Evolutionary conservation across 2,113 vertebrate genomes (phyloP), one percentile per base, ranked within the genome.

Genomic region (Bombycilla garrulus): DNA sequence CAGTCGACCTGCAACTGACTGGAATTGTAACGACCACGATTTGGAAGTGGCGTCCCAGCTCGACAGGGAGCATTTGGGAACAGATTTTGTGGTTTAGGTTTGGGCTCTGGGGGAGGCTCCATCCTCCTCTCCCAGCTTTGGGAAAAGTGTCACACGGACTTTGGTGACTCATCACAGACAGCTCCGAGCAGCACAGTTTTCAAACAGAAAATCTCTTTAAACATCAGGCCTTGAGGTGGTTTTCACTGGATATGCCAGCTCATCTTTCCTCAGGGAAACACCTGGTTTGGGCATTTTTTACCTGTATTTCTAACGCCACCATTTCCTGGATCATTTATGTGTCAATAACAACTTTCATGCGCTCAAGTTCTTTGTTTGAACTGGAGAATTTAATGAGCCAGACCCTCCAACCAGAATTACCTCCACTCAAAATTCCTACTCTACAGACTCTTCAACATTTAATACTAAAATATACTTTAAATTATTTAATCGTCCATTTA

Each of bases 21-120:
- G 94, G 93, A 97, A 95, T 91, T 38, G 62, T 79, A 96, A 95
- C 71, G 80, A 64, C 56, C 51, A 9, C 22, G 10, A 86, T 77
- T 74, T 83, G 93, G 90, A 96, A 95, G 79, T 24, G 35, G 4
- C 33, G 38, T 42, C 67, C 47, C 78, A 54, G 90, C 58, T 70
- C 16, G 74, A 90, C 66, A 42, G 81, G 64, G 82, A 94, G 76
- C 42, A 11, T 73, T 54, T 62, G 47, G 80, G 57, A 90, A 22
- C 8, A 65, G 74, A 85, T 24, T 6, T 0, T 1, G 26, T 83
- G 94, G 71, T 88, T 76, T 21, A 51, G 88, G 58, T 78, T 58
- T 86, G 90, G 67, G 70, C 73, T 60, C 61, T 31, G 58, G 25
- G 45, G 70, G 50, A 86, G 67, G 84, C 81, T 70, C 57, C 21